These are phyloP conservation scores for Brachirus orientalis DNA, from an alignment of 2,113 vertebrate genomes.

Conservation along the genomic window DNA sequence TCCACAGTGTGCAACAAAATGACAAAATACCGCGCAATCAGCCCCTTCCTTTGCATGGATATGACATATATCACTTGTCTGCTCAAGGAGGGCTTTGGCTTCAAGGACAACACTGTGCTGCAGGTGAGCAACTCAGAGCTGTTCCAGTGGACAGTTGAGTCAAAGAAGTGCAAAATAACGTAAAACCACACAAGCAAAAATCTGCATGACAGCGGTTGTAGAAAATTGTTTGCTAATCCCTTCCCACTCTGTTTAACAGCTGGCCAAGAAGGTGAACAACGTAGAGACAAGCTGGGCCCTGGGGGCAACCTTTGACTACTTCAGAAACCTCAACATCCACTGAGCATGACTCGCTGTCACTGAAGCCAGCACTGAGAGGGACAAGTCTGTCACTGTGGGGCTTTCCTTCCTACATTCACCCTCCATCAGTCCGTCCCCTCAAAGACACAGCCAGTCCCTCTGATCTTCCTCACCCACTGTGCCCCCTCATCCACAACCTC, in stretches of 20 bases:
- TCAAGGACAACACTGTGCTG: conserved; percentile 90
- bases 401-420: conserved; percentile 48
- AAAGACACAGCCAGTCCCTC: conserved; percentile 39
- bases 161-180: not conserved
- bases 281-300: conserved; percentile 97
- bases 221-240: not conserved
- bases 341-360: conserved; percentile 64
- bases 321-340: conserved; percentile 90
- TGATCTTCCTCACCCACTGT: conserved; percentile 33
- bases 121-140: conserved; percentile 80
- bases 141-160: too few relatives aligned
- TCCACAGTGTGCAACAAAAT: conserved; percentile 92
- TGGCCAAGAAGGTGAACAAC: conserved; percentile 96
- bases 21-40: conserved; percentile 89
- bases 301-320: conserved; percentile 93
- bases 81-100: conserved; percentile 96
- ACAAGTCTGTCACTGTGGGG: conserved; percentile 58
- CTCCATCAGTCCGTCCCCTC: conserved; percentile 27
- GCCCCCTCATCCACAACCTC: conserved; percentile 43
- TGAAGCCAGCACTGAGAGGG: conserved; percentile 72
- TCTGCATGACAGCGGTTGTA: not conserved
- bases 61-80: conserved; percentile 95
- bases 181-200: not conserved
- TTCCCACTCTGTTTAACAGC: conserved; percentile 77
- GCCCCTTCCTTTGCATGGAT: conserved; percentile 97